phyloP scores from a whole-genome alignment of 2,113 vertebrate genomes.

The Gasterosteus nipponicus region DNA sequence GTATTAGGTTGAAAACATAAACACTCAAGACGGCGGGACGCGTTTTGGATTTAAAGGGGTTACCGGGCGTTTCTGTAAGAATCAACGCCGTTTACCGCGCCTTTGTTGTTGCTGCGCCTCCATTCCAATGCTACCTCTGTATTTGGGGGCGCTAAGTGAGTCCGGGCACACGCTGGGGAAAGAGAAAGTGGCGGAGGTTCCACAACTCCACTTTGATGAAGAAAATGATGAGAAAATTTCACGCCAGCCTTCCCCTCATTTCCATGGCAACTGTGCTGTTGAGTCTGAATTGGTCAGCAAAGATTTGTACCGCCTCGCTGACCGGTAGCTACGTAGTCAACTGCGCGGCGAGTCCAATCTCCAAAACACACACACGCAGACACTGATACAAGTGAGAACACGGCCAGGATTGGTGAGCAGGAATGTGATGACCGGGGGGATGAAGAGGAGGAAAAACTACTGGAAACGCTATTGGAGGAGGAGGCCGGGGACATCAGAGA shows the following conservation, averaged over 20 bases:
- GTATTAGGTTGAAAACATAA: slow-evolving; percentile 20
- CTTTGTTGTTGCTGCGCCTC: slow-evolving; percentile 13
- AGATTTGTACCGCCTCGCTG: slow-evolving; percentile 16
- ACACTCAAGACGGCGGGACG: slow-evolving; percentile 12
- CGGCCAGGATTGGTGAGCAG: slow-evolving; percentile 60
- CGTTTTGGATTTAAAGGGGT: background rate
- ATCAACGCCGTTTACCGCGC: background rate
- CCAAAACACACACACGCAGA: slow-evolving; percentile 45
- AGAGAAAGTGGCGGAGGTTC: slow-evolving; percentile 9
- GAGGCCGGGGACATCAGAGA: slow-evolving; percentile 29
- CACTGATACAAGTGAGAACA: slow-evolving; percentile 48
- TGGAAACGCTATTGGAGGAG: slow-evolving; percentile 54
- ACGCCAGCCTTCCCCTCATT: slow-evolving; percentile 17
- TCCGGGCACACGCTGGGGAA: slow-evolving; percentile 25
- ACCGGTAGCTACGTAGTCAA: slow-evolving; percentile 62
- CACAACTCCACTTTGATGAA: background rate
- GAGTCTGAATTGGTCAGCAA: slow-evolving; percentile 24
- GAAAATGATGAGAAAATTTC: slow-evolving; percentile 46
- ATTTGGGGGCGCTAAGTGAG: slow-evolving; percentile 38
- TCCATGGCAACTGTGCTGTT: slow-evolving; percentile 48
- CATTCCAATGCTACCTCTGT: slow-evolving; percentile 22
- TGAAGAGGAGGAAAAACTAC: slow-evolving; percentile 22
- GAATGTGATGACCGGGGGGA: slow-evolving; percentile 60
- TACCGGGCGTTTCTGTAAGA: slow-evolving; percentile 5
- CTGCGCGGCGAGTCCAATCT: slow-evolving; percentile 41